Percentiles rank a stretch among this genome's conserved stretches.
Conservation (phyloP, 2,888 invertebrate genomes). For the Sinodicranocentrus sp. region DNA sequence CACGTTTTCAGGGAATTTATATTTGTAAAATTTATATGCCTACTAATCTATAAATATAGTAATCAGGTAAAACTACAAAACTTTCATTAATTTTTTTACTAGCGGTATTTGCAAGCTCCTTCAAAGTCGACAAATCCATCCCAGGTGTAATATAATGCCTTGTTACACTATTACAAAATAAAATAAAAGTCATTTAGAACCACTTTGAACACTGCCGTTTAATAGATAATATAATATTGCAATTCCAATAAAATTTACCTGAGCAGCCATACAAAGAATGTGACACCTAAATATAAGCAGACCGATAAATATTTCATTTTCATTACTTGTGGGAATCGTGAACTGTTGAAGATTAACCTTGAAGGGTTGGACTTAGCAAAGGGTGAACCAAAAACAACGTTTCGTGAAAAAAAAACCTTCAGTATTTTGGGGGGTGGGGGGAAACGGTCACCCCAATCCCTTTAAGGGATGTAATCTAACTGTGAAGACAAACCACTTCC, state of each 20-base stretch:
- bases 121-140: conserved; percentile 51
- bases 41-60: no score
- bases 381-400: no score
- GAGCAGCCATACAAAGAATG: conserved; percentile 55
- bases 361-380: no score
- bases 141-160: conserved; percentile 35
- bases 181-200: neutral
- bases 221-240: neutral
- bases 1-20: no score
- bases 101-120: conserved; percentile 49
- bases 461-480: neutral
- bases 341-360: no score
- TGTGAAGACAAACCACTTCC: neutral
- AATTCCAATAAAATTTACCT: conserved; percentile 39
- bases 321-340: no score
- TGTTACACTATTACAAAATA: conserved; percentile 38
- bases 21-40: no score
- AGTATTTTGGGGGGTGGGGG: no score
- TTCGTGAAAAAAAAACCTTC: no score
- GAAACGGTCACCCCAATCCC: neutral
- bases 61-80: no score
- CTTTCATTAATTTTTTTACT: no score
- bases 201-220: neutral
- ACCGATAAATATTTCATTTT: no score
- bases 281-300: conserved; percentile 45